Conservation (phyloP, 2,888 invertebrate species). For the Erpobdella octoculata region DNA sequence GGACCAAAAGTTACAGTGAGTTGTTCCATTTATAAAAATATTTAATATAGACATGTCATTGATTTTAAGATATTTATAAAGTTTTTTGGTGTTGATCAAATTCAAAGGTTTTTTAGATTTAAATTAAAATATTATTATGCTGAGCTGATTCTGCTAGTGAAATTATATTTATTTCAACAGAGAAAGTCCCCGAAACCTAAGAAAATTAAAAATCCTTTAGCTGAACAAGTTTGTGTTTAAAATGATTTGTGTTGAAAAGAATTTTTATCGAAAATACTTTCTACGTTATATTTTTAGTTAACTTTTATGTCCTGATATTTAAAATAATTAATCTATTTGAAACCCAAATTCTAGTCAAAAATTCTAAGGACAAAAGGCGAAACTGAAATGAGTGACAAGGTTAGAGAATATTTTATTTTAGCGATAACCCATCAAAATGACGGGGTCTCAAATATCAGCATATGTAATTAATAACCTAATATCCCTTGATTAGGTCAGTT, state of each 20-base stretch:
- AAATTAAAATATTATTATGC: too few species aligned
- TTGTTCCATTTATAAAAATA: neutral
- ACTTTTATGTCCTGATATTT: neutral
- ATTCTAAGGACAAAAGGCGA: neutral
- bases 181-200: neutral
- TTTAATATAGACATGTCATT: neutral
- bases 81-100: too few species aligned
- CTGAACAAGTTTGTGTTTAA: neutral
- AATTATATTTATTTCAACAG: too few species aligned
- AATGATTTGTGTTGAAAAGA: neutral
- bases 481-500: too few species aligned
- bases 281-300: neutral
- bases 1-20: neutral
- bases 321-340: neutral
- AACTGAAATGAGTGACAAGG: neutral
- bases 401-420: too few species aligned
- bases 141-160: too few species aligned
- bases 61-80: neutral
- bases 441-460: too few species aligned
- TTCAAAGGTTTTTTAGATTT: too few species aligned
- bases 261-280: neutral
- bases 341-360: neutral
- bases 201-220: neutral
- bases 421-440: too few species aligned
- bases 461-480: too few species aligned